A percentile compares a stretch with the other conserved stretches of the same genome.
These are phyloP conservation scores for Arctocebus calabarensis DNA, from an alignment of 2,797 vertebrate genomes.

Conservation along the genomic window DNA sequence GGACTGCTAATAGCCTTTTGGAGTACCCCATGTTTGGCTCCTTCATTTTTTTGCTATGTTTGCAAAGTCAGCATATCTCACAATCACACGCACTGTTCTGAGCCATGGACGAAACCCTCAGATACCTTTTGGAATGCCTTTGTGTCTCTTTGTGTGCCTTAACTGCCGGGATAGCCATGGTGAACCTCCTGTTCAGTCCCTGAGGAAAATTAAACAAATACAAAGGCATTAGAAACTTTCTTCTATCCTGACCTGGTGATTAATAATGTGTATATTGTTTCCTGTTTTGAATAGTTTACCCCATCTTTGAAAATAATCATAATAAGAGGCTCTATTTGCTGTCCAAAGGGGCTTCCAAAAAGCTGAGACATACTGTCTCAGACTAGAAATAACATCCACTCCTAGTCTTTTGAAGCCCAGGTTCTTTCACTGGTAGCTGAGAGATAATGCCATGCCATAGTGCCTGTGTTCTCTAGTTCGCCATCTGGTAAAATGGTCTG, in stretches of 20 bases:
- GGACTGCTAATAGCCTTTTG: background rate
- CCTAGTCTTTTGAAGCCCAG: background rate
- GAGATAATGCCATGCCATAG: background rate
- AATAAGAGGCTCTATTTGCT: slow-evolving; percentile 42
- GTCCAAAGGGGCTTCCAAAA: slow-evolving; percentile 6
- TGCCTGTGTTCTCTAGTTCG: background rate
- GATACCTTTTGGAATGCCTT: slow-evolving; percentile 69
- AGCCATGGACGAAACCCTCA: slow-evolving; percentile 56
- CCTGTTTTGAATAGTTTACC: background rate
- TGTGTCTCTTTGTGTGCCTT: slow-evolving; percentile 58
- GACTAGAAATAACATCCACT: background rate
- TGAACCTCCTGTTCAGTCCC: slow-evolving; percentile 51
- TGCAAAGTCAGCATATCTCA: slow-evolving; percentile 70
- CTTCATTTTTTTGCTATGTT: slow-evolving; percentile 72
- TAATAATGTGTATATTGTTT: background rate
- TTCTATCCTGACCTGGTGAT: slow-evolving; percentile 19
- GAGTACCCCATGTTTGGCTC: background rate
- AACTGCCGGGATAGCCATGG: background rate
- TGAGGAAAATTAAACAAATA: slow-evolving; percentile 60
- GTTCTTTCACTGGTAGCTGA: background rate
- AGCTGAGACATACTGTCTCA: background rate
- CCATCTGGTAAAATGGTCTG: background rate
- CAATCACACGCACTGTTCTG: slow-evolving; percentile 60
- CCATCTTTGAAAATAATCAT: slow-evolving; percentile 3
- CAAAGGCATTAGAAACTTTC: background rate